Base-by-base conservation (phyloP, 2,888 invertebrate genomes). In the Chrysotoxum bicinctum region DNA sequence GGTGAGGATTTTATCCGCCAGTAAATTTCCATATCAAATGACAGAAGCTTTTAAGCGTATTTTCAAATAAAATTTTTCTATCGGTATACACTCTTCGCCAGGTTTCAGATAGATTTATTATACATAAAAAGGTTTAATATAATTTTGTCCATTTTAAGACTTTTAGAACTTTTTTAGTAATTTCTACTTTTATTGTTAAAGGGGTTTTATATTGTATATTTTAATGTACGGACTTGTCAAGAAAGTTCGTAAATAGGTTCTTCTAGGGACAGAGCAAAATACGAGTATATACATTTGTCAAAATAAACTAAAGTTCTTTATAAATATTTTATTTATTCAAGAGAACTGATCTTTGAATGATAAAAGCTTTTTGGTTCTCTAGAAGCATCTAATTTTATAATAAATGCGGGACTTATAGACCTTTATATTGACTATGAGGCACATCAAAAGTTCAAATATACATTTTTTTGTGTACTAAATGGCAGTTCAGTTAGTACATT, bases 1-100 rank as follows among this genome's bases (percentile, higher is more conserved):
- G 43, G 60, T 40, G 12, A 64, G 45, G 30, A 21, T 58, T 50
- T 50, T 16, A 35, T 16, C 12, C 32, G 50, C 35, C 35, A n/a
- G n/a, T 14, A 56, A 30, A 35, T 37, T 50, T 70, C 35, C 64
- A 76, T 70, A 76, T 70, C 62, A 76, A 50, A 5, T 32, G 2
- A 62, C 48, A 66, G 16, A n/a, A 26, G 23, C 8, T 14, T 10
- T 10, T 30, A 30, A 45, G 45, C 32, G 45, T 64, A 16, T 62
- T 45, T 43, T 43, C 16, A 35, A 21, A 64, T 19, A 19, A 6
- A 19, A 14, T 66, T 64, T 48, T 64, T 66, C 66, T 66, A 66
- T 50, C 66, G 48, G 48, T 66, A 66, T 66, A 66, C 48, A 66
- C 48, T 66, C 32, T 35, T 35, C 21, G 58, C 8, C 58, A 58